Evolutionary conservation across 2,888 invertebrate species (phyloP), one percentile per base, ranked within the genome.

Genomic region (Quadroppia sp.): DNA sequence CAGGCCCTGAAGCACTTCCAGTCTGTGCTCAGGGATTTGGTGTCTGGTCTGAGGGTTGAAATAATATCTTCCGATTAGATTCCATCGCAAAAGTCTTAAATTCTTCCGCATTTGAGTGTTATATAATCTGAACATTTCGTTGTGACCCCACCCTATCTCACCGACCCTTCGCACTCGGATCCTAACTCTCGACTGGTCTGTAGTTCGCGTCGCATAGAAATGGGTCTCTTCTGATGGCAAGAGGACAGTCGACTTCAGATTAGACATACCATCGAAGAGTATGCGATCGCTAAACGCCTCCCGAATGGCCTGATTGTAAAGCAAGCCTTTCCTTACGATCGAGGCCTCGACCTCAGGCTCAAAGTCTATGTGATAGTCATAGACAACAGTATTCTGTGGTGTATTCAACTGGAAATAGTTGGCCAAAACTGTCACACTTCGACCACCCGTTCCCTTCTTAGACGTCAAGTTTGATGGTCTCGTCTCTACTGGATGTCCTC

Each of bases 361-460:
- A 75, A 81, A 83, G 28, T 79, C 78, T 1, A 83, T 82, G 74
- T 80, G 81, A 75, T 83, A 83, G 76, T 82, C 82, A 75, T 80
- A 72, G 0, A 78, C 56, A 36, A 71, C 56, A 72, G 72, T 74
- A 15, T 79, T 73, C 42, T 81, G 81, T 30, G 78, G 78, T n/a
- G 80, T 80, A 9, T 77, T 75, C 6, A 83, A 76, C 40, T 79
- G 76, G 45, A 82, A 80, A 75, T 81, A 81, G 74, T 83, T 83
- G 36, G 40, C 20, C 45, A 42, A 2, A 1, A 69, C 4, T 42
- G 20, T 69, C 1, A 69, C 17, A 1, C 17, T 1, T 4, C 3
- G 23, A 1, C 69, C 69, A 11, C n/a, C 25, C 1, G 42, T 28
- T 6, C 69, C 69, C 20, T 15, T 6, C 1, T 15, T 30, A 2